Evolutionary conservation across 2,888 invertebrate genomes (phyloP).

Genomic region (Ophioninae sp.): DNA sequence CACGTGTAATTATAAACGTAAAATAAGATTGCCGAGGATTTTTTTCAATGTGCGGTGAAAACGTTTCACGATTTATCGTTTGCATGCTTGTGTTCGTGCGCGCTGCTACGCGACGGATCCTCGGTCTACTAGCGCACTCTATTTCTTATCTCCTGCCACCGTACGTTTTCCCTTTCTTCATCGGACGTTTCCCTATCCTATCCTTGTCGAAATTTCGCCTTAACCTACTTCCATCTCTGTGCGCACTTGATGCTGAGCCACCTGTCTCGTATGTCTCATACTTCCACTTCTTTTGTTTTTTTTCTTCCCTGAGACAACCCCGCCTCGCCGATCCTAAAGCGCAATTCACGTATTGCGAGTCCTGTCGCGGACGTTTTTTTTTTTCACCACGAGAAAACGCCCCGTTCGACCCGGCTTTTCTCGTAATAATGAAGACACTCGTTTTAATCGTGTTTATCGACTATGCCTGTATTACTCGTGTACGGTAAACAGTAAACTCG

Average conservation of each 20-base stretch:
- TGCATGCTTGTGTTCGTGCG: not conserved
- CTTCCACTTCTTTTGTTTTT: not conserved
- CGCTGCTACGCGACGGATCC: slow-evolving; percentile 50
- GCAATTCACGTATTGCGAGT: slow-evolving; percentile 10
- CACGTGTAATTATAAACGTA: not conserved
- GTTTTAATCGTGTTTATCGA: slow-evolving; percentile 76
- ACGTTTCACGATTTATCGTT: slow-evolving; percentile 36
- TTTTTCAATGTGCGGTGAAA: slow-evolving; percentile 11
- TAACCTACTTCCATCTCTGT: slow-evolving; percentile 29
- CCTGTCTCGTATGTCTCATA: slow-evolving; percentile 23
- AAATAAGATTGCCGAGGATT: not conserved
- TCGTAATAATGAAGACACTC: slow-evolving; percentile 58
- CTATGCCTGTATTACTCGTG: not conserved
- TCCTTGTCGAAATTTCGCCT: slow-evolving; percentile 23
- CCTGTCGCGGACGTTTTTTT: not conserved
- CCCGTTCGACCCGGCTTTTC: slow-evolving; percentile 58
- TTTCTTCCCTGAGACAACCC: not conserved
- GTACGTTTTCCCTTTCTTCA: slow-evolving; percentile 21
- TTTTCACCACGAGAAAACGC: slow-evolving; percentile 58
- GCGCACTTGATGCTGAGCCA: slow-evolving; percentile 42
- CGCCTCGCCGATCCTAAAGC: not conserved
- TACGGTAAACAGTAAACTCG: slow-evolving; percentile 16
- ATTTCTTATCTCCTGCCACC: slow-evolving; percentile 34
- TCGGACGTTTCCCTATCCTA: slow-evolving; percentile 35
- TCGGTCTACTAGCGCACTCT: slow-evolving; percentile 52